A percentile compares a stretch with the other conserved stretches of the same genome.
Evolutionary conservation across 2,888 invertebrate genomes (phyloP).

Genomic region (Abrostola triplasia): DNA sequence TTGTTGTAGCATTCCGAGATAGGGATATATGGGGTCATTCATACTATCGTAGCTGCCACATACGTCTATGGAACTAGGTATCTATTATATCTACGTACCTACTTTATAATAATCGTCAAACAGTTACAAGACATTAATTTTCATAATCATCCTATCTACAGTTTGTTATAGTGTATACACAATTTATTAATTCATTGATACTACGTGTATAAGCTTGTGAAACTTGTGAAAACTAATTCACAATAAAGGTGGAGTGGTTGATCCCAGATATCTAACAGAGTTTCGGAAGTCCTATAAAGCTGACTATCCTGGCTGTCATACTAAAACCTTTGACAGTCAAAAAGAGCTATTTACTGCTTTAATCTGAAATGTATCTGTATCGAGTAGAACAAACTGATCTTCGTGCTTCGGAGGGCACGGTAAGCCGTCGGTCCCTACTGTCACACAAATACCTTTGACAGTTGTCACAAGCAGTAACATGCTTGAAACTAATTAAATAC

Average conservation of each 20-base stretch:
- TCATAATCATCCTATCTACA: neutral
- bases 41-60: no score
- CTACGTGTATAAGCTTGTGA: slow-evolving; percentile 1
- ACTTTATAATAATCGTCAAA: neutral
- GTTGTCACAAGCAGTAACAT: no score
- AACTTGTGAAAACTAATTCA: neutral
- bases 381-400: neutral
- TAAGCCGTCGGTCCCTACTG: neutral
- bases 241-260: neutral
- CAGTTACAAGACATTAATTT: neutral
- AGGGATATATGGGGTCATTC: neutral
- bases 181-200: slow-evolving; percentile 10
- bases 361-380: neutral
- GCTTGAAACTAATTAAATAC: no score
- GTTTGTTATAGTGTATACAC: neutral
- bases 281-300: neutral
- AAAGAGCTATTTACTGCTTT: neutral
- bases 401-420: slow-evolving; percentile 2
- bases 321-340: neutral
- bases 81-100: neutral
- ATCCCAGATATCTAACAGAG: neutral
- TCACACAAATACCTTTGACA: neutral
- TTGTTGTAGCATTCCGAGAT: neutral
- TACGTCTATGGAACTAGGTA: no score
- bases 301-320: neutral